phyloP scores from a whole-genome alignment of 2,113 vertebrate species.

The Calidris pygmaea region DNA sequence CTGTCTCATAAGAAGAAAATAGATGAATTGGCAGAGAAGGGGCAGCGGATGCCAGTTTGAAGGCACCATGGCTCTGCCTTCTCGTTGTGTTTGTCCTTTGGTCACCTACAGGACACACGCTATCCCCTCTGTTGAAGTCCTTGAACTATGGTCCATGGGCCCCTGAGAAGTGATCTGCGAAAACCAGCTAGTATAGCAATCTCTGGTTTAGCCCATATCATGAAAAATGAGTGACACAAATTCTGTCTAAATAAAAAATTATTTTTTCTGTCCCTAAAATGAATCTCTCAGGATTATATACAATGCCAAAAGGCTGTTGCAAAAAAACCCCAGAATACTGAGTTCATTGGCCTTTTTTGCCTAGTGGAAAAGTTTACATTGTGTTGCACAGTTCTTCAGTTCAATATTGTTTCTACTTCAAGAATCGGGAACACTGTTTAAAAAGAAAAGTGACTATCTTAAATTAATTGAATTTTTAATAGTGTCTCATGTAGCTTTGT shows the following conservation, averaged over 20 bases:
- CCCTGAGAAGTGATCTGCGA: background rate
- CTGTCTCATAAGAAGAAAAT: background rate
- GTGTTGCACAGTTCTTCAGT: background rate
- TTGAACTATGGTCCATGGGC: background rate
- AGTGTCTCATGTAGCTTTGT: background rate
- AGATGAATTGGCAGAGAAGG: background rate
- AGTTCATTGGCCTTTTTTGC: background rate
- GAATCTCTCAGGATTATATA: background rate
- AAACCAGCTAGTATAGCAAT: background rate
- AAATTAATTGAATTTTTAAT: background rate
- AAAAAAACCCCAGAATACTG: background rate
- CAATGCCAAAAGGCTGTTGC: background rate
- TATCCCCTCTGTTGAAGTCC: background rate
- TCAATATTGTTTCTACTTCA: background rate
- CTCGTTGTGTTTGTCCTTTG: background rate
- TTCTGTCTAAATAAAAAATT: background rate
- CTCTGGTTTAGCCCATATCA: background rate
- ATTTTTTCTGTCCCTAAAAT: background rate
- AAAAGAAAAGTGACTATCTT: background rate
- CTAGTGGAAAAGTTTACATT: background rate
- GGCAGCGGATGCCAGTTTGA: background rate
- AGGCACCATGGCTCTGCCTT: background rate
- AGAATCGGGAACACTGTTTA: background rate
- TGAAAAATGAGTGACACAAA: background rate
- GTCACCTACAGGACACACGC: background rate